Evolutionary conservation across 1,140 invertebrate species (phyloP), one percentile per base, ranked within the genome.

Genomic region (Rhopalosiphum maidis): DNA sequence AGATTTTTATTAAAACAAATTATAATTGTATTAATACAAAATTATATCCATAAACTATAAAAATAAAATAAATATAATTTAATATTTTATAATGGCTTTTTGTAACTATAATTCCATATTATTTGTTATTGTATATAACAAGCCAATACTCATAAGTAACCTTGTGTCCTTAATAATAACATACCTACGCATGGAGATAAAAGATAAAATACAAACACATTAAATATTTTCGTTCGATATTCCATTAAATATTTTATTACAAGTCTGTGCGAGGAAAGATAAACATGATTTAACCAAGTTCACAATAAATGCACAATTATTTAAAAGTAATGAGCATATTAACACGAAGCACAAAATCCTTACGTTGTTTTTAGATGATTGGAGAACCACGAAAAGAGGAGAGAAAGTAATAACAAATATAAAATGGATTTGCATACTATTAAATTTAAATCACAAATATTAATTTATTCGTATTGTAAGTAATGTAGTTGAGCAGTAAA

Each of bases 201-300:
- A 85, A 85, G n/a, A 85, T 85, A 43, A 85, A 43, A 85, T 85
- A 35, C 48, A 9, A 89, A 54, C n/a, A n/a, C 87, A 37, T 89
- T 37, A 54, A 88, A 88, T 54, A 89, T 54, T 37, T 89, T 30
- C n/a, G 25, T 89, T 54, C 48, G 48, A 89, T 89, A 54, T 54
- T 37, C 87, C 87, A 54, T 89, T 89, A 89, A 89, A 89, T 89
- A 54, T 51, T 54, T 89, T 89, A 89, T 89, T 54, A 89, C 87
- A 35, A 51, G 46, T 51, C 48, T 54, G n/a, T 35, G 87, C 54
- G 30, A 55, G 54, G 9, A 89, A 89, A 35, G 87, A 89, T 89
- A 89, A 88, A 88, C n/a, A 51, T 43, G 86, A 35, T 88, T 51
- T 88, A 88, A 88, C 86, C 30, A 22, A 88, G 46, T 51, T 54